Evolutionary conservation across 2,888 invertebrate genomes (phyloP).

Genomic region (Phorcus lineatus): DNA sequence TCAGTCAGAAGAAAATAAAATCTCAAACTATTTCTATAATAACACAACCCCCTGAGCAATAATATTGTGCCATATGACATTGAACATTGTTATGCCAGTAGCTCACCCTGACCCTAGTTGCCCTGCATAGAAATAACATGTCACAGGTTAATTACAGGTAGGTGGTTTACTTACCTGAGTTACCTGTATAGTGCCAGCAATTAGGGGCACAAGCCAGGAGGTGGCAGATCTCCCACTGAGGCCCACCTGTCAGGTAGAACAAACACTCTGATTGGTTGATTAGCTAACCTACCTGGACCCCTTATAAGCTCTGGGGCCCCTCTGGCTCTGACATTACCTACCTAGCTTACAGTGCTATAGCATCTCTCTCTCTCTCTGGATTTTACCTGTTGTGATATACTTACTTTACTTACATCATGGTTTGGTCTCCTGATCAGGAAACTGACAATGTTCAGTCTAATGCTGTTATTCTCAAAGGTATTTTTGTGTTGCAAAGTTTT

Average conservation of each 20-base stretch:
- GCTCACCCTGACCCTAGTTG: too few species aligned
- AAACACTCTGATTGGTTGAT: conserved; percentile 14
- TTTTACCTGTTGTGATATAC: neutral
- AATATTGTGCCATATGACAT: too few species aligned
- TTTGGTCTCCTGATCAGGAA: neutral
- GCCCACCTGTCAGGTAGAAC: conserved; percentile 3
- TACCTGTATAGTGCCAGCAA: conserved; percentile 18
- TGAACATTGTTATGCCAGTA: too few species aligned
- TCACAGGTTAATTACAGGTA: conserved; percentile 6
- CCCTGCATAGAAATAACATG: neutral
- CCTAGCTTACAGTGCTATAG: neutral
- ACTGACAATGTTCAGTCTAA: neutral
- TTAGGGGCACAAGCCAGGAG: conserved; percentile 11
- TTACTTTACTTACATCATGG: neutral
- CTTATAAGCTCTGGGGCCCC: neutral
- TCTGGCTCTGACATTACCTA: neutral
- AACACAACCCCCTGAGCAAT: too few species aligned
- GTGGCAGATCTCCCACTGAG: neutral
- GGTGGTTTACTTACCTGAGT: conserved; percentile 9
- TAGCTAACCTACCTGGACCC: neutral
- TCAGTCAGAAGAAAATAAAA: too few species aligned
- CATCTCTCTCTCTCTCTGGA: neutral
- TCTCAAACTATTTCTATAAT: too few species aligned
- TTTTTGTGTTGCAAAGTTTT: too few species aligned
- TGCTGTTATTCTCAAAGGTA: neutral